Evolutionary conservation across 2,888 invertebrate species (phyloP).

Genomic region (Laothoe populi): DNA sequence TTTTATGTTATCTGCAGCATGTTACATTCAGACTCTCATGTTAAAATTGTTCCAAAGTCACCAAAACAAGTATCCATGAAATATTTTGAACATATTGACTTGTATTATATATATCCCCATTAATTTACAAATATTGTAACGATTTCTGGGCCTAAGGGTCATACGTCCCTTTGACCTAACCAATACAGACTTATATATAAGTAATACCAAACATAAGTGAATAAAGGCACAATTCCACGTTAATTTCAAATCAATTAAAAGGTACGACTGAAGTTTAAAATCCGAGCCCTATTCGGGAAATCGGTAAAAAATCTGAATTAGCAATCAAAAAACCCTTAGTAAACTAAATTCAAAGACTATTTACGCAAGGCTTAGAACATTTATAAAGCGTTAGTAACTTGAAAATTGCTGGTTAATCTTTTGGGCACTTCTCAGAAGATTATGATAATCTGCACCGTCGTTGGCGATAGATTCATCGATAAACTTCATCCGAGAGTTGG

Average conservation of each 20-base stretch:
- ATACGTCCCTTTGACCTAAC: not conserved
- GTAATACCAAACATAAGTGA: not conserved
- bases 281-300: not conserved
- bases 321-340: not conserved
- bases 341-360: slow-evolving; percentile 18
- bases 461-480: slow-evolving; percentile 48
- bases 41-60: too few species aligned
- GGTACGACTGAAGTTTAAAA: not conserved
- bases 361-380: slow-evolving; percentile 30
- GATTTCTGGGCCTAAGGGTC: too few species aligned
- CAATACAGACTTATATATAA: not conserved
- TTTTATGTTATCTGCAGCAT: too few species aligned
- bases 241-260: not conserved
- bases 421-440: slow-evolving; percentile 42
- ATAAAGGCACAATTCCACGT: not conserved
- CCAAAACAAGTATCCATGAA: too few species aligned
- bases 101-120: too few species aligned
- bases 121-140: too few species aligned
- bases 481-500: slow-evolving; percentile 45
- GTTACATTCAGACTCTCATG: too few species aligned
- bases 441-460: slow-evolving; percentile 46
- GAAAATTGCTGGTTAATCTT: slow-evolving; percentile 41
- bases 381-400: slow-evolving; percentile 38
- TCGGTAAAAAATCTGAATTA: not conserved
- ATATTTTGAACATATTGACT: too few species aligned